Base-by-base conservation (phyloP, 2,113 vertebrate species). In the Saguinus midas region DNA sequence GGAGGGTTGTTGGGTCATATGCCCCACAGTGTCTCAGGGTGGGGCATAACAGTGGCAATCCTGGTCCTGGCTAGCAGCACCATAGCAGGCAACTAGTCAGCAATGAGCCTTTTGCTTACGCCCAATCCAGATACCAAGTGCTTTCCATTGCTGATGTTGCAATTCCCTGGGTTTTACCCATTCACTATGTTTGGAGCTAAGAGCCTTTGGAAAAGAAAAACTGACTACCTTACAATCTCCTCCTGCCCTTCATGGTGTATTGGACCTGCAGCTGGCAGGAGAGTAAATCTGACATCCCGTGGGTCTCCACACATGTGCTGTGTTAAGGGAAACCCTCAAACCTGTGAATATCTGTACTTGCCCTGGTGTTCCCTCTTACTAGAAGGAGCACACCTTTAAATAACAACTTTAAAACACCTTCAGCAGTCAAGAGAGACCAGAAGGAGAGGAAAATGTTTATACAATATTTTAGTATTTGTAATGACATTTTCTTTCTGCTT, bases 151-250 rank as follows among this genome's bases (percentile, higher is more conserved):
- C 17, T 21, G 11, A 68, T 8, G 5, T 6, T 75, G 29, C 43
- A 66, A 14, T 72, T 32, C 14, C 43, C 35, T 45, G 25, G 11
- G 25, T 3, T 6, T 40, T 48, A 52, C 13, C 29, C 25, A 17
- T 50, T n/a, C 20, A 18, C n/a, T 4, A 1, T 18, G 72, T 4
- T 18, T 79, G 7, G 7, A 12, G 1, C 8, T 40, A 0, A n/a
- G 21, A 48, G 21, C 7, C 5, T 16, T 32, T 91, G 25, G 13
- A 87, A 92, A 95, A 66, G 8, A 5, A 1, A 48, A 48, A 79
- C 27, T 40, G 23, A 80, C 12, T 43, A 8, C 21, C 9, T 0
- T 4, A 0, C n/a, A 58, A 20, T 25, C 0, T 37, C 37, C 14
- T 32, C n/a, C 35, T 91, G 9, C 5, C 13, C 11, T 75, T 25